Evolutionary conservation across 2,888 invertebrate genomes (phyloP).

Genomic region (Nineta flava): DNA sequence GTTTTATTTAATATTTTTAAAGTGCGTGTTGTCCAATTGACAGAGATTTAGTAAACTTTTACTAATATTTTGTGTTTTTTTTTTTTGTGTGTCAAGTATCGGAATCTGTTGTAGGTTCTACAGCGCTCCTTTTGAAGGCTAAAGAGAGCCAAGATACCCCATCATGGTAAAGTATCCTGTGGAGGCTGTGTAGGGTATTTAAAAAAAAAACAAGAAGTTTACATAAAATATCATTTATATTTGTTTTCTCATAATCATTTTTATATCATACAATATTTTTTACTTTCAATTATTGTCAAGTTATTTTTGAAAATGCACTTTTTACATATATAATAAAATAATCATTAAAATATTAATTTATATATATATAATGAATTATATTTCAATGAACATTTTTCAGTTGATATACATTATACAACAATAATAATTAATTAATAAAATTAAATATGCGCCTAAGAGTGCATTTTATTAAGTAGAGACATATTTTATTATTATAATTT

Average conservation of each 20-base stretch:
- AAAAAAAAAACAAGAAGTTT: neutral
- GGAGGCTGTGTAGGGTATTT: neutral
- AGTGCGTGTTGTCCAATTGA: too few species aligned
- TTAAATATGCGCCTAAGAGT: neutral
- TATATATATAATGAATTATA: neutral
- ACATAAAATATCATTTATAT: neutral
- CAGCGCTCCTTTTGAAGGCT: too few species aligned
- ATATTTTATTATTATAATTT: too few species aligned
- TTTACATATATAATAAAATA: conserved; percentile 22
- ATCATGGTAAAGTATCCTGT: too few species aligned
- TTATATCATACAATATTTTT: neutral
- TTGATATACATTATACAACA: neutral
- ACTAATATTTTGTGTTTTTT: too few species aligned
- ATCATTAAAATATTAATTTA: conserved; percentile 1
- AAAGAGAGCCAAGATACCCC: too few species aligned
- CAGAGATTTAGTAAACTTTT: too few species aligned
- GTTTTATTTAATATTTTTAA: too few species aligned
- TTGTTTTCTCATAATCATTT: neutral
- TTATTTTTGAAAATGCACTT: conserved; percentile 30
- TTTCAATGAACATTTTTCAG: too few species aligned
- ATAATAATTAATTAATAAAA: neutral
- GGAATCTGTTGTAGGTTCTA: too few species aligned
- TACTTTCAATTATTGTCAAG: conserved; percentile 27
- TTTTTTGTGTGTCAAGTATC: too few species aligned
- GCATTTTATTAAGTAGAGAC: neutral